Percentiles rank a stretch among this genome's conserved stretches.
These are phyloP conservation scores for Perca fluviatilis DNA, from an alignment of 2,113 vertebrate species.

Conservation along the genomic window DNA sequence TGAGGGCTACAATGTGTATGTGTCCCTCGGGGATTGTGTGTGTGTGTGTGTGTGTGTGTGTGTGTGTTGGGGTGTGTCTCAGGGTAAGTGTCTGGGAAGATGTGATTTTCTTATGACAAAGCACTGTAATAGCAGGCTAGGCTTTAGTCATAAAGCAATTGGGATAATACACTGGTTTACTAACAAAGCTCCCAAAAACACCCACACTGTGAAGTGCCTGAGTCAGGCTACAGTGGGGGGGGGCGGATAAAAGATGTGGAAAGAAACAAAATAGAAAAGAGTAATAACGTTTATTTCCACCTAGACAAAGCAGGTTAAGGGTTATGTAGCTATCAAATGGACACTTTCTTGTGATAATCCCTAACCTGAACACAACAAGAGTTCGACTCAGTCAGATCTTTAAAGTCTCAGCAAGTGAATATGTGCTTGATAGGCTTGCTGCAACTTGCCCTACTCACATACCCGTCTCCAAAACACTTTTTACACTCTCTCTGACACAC, in stretches of 20 bases:
- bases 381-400: slow-evolving; percentile 33
- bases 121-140: slow-evolving; percentile 71
- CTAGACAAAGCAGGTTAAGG: slow-evolving; percentile 23
- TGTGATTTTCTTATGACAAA: slow-evolving; percentile 74
- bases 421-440: slow-evolving; percentile 53
- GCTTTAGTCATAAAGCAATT: slow-evolving; percentile 76
- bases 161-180: slow-evolving; percentile 77
- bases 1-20: slow-evolving; percentile 34
- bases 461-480: slow-evolving; percentile 41
- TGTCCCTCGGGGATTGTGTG: slow-evolving; percentile 44
- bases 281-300: slow-evolving; percentile 29
- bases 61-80: slow-evolving; percentile 52
- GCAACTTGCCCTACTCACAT: slow-evolving; percentile 47
- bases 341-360: slow-evolving; percentile 33
- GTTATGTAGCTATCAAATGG: slow-evolving; percentile 33
- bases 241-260: slow-evolving; percentile 14
- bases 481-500: slow-evolving; percentile 13
- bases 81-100: slow-evolving; percentile 71
- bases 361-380: slow-evolving; percentile 12
- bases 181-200: slow-evolving; percentile 76
- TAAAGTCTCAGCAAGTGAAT: slow-evolving; percentile 34
- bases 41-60: slow-evolving; percentile 55
- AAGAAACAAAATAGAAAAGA: slow-evolving; percentile 16
- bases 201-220: slow-evolving; percentile 66
- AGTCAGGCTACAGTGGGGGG: slow-evolving; percentile 45